These are phyloP conservation scores for Chamaea fasciata DNA, from an alignment of 2,113 vertebrate species.

Conservation along the genomic window DNA sequence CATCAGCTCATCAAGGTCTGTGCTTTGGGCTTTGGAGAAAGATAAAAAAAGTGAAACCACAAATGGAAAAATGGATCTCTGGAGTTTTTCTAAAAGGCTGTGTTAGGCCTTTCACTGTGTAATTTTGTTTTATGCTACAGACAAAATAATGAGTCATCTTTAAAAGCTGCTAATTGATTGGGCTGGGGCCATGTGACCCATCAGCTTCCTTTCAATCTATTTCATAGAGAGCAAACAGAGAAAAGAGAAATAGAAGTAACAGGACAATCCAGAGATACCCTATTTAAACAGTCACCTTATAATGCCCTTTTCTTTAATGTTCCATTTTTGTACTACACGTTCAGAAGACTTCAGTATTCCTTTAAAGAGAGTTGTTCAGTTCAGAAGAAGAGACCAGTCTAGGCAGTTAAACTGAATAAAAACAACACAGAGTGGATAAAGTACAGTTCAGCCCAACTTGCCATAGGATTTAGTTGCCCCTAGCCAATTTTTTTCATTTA, in stretches of 20 bases:
- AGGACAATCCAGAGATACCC: background rate
- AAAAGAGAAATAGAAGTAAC: background rate
- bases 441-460: background rate
- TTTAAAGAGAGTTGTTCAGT: background rate
- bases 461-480: background rate
- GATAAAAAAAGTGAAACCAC: constrained; percentile 22
- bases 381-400: background rate
- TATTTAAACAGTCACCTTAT: background rate
- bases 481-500: background rate
- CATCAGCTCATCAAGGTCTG: background rate
- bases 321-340: background rate
- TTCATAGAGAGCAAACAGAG: background rate
- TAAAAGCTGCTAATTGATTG: constrained; percentile 28
- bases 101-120: background rate
- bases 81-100: constrained; percentile 11
- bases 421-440: background rate
- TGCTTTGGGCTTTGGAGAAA: background rate
- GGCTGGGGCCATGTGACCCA: background rate
- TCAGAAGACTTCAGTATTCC: background rate
- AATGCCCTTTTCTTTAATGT: background rate
- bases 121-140: constrained; percentile 33
- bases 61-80: constrained; percentile 18
- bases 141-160: constrained; percentile 48
- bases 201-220: background rate
- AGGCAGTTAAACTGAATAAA: constrained; percentile 2